Evolutionary conservation across 2,113 vertebrate genomes (phyloP), one percentile per base, ranked within the genome.

Genomic region (Ictalurus punctatus): DNA sequence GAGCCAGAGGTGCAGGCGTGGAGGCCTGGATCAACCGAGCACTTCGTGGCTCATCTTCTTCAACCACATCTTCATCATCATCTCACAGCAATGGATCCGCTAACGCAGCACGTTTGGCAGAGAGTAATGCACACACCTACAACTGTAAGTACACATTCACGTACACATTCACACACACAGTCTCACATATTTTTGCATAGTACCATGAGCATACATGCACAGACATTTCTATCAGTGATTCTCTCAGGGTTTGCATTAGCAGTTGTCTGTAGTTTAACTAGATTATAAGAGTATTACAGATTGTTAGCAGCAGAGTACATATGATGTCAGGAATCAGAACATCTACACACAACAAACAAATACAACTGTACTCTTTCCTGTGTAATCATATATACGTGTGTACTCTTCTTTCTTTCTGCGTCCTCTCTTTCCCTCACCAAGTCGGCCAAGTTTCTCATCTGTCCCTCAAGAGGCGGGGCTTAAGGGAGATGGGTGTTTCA

Each of bases 1-100:
- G 91, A 54, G 74, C 76, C 1, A 86, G 88, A 52, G 86, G 85
- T 79, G 89, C 88, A 44, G 80, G 86, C 2, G 89, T 92, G 48
- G 91, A 92, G 85, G 90, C 87, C 16, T 92, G 91, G 91, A 90
- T 92, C 73, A 92, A 83, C 69, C 83, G 90, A 54, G 91, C 91
- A 34, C 88, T 92, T 25, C 91, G 90, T 54, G 88, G 89, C 4
- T 92, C 91, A 48, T 90, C 91, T 21, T 90, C 91, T 65, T 92
- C 91, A 79, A 90, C 91, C 44, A 90, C 91, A 65, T 92, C 91
- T 4, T 90, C 91, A 48, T 92, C 91, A 30, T 92, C 91, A 27
- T 90, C 89, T 0, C 90, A 91, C 83, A 91, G 90, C 80, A 90
- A 91, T 83, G 89, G 90, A 48, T 92, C 91, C 56, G 86, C 88